A percentile compares a stretch with the other conserved stretches of the same genome.
Conservation (phyloP, 2,888 invertebrate species). For the Hyalella azteca region DNA sequence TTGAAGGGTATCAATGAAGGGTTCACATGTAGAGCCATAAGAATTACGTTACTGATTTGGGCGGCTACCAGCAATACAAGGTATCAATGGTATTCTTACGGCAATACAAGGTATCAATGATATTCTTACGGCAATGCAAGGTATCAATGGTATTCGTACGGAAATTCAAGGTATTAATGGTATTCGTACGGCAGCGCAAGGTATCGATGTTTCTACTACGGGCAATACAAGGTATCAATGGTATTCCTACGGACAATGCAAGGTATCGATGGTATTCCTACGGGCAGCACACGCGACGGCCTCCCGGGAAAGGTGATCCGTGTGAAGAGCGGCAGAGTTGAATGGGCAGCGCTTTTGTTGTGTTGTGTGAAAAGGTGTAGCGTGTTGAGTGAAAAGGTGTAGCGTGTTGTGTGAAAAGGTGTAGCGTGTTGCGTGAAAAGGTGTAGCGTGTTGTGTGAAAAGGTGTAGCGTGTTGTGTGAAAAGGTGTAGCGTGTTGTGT, state of each 20-base stretch:
- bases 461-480: too few species aligned
- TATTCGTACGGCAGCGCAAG: background rate
- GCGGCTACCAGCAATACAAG: background rate
- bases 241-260: background rate
- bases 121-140: background rate
- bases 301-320: conserved; percentile 14
- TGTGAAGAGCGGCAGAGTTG: conserved; percentile 1
- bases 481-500: too few species aligned
- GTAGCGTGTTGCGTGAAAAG: background rate
- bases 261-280: conserved; percentile 10
- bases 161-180: conserved; percentile 11
- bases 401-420: background rate
- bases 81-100: background rate
- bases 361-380: background rate
- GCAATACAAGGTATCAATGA: background rate
- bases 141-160: background rate
- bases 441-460: background rate
- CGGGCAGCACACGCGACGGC: background rate
- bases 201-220: conserved; percentile 1
- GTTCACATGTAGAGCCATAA: too few species aligned
- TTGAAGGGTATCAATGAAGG: too few species aligned
- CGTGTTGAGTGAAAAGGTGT: background rate
- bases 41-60: too few species aligned
- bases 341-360: background rate
- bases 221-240: background rate